phyloP scores from a whole-genome alignment of 2,888 invertebrate genomes.

The Drosophila peninsularis region DNA sequence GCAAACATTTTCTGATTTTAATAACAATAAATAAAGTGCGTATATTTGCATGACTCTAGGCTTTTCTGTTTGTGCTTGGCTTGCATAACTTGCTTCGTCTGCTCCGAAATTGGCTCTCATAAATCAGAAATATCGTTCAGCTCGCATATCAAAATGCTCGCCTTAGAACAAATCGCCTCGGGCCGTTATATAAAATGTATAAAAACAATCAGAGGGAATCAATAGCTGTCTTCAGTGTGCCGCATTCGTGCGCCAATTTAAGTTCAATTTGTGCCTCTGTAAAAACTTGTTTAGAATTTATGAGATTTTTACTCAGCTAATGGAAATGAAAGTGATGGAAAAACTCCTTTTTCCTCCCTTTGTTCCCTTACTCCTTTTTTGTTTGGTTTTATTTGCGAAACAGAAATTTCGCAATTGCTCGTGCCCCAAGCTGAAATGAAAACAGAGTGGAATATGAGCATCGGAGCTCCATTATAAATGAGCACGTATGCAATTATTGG shows the following conservation, averaged over 20 bases:
- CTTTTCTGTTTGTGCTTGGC: neutral
- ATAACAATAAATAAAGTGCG: neutral
- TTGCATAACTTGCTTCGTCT: neutral
- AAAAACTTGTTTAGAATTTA: constrained; percentile 6
- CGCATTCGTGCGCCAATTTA: neutral
- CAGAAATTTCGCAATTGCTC: neutral
- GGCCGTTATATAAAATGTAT: constrained; percentile 4
- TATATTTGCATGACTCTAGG: neutral
- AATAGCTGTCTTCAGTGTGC: neutral
- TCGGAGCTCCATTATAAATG: neutral
- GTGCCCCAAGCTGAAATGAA: neutral
- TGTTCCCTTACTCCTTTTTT: neutral
- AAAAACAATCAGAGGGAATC: constrained; percentile 1
- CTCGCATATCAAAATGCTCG: neutral
- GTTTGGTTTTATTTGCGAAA: neutral
- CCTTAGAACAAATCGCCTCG: neutral
- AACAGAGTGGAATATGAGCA: neutral
- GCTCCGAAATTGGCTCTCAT: neutral
- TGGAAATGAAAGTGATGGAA: constrained; percentile 9
- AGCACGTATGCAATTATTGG: constrained; percentile 23
- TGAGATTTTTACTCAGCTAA: constrained; percentile 4
- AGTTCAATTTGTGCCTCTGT: neutral
- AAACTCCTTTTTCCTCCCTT: neutral
- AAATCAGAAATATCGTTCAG: neutral
- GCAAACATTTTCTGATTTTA: neutral